Conservation (phyloP, 2,113 vertebrate species). For the Thamnaconus septentrionalis region DNA sequence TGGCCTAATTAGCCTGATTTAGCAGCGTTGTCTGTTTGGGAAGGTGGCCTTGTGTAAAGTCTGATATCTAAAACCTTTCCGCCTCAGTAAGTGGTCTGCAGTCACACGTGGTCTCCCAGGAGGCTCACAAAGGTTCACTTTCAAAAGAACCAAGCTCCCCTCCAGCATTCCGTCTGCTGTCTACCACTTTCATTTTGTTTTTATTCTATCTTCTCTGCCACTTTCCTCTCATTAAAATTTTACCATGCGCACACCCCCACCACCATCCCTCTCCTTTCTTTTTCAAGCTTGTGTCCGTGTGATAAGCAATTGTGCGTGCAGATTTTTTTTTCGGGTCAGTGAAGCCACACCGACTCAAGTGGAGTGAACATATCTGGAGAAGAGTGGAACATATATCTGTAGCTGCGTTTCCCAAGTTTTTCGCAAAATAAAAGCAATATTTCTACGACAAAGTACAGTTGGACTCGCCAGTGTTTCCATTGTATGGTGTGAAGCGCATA, state of each 20-base stretch:
- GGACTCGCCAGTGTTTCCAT: too few species aligned
- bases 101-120: constrained; percentile 29
- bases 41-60: constrained; percentile 16
- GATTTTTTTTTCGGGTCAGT: constrained; percentile 3
- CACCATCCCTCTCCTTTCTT: constrained; percentile 11
- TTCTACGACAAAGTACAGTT: too few species aligned
- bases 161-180: constrained; percentile 40
- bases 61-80: constrained; percentile 37
- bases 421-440: too few species aligned
- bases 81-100: constrained; percentile 33
- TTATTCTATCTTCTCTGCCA: constrained; percentile 23
- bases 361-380: not conserved
- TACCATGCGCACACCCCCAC: constrained; percentile 1
- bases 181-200: constrained; percentile 50
- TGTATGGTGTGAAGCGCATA: too few species aligned
- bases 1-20: constrained; percentile 34
- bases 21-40: constrained; percentile 20
- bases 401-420: too few species aligned
- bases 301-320: constrained; percentile 19
- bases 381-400: not conserved
- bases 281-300: constrained; percentile 26
- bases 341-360: not conserved
- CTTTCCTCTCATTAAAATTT: constrained; percentile 58
- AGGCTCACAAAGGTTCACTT: constrained; percentile 40
- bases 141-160: constrained; percentile 43